A percentile compares a stretch with the other conserved stretches of the same genome.
These are phyloP conservation scores for Rugalucina vietnamica DNA, from an alignment of 2,888 invertebrate genomes.

Conservation along the genomic window DNA sequence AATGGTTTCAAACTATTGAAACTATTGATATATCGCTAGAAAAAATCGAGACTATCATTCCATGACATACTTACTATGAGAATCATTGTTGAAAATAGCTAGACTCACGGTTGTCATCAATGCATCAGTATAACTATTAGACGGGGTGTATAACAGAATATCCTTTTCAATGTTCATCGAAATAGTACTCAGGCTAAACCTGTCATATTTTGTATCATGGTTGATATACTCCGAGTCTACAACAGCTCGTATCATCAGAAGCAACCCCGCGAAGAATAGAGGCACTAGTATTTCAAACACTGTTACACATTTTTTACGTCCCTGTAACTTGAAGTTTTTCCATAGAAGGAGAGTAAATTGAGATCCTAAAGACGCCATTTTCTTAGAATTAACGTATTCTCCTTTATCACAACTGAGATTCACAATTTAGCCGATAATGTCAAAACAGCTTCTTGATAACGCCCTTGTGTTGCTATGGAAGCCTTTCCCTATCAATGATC, in stretches of 20 bases:
- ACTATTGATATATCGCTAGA: no score
- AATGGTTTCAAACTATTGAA: no score
- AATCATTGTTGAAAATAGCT: no score
- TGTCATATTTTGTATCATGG: slow-evolving; percentile 31
- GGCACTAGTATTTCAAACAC: slow-evolving; percentile 75
- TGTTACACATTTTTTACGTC: slow-evolving; percentile 69
- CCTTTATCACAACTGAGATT: no score
- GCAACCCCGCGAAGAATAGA: slow-evolving; percentile 66
- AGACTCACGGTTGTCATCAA: slow-evolving; percentile 43
- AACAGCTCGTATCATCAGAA: slow-evolving; percentile 63
- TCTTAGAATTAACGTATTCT: no score
- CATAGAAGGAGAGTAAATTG: slow-evolving; percentile 74
- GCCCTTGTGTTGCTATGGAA: no score
- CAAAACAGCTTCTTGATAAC: no score
- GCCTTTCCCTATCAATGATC: no score
- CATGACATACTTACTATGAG: no score
- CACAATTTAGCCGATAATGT: no score
- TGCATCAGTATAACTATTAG: slow-evolving; percentile 33
- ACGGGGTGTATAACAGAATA: slow-evolving; percentile 48
- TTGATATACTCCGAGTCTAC: slow-evolving; percentile 43
- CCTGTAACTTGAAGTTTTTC: slow-evolving; percentile 75
- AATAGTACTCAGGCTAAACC: slow-evolving; percentile 8
- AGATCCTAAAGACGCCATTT: slow-evolving; percentile 58
- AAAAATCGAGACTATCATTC: no score
- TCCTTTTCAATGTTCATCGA: slow-evolving; percentile 10